Percentiles rank a stretch among this genome's conserved stretches.
phyloP scores from a whole-genome alignment of 1,140 invertebrate genomes.

The Choristoneura fumiferana region DNA sequence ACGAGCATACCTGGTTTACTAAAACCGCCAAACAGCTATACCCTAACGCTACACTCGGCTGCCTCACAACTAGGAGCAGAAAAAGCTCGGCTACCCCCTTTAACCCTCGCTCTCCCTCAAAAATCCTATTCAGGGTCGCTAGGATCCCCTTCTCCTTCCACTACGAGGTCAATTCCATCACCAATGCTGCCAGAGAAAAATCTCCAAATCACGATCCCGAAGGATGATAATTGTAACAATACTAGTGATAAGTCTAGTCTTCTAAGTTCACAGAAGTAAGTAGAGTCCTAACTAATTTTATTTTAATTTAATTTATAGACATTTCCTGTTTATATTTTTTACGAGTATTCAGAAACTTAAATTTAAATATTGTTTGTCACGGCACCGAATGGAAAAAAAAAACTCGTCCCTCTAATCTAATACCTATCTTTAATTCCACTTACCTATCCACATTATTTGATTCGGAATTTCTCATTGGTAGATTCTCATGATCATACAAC shows the following conservation, averaged over 20 bases:
- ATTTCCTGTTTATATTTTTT: too few species aligned
- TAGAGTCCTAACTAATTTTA: conserved; percentile 14
- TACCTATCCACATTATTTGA: too few species aligned
- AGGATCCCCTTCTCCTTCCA: conserved; percentile 47
- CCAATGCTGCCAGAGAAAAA: conserved; percentile 71
- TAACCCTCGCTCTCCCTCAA: conserved; percentile 54
- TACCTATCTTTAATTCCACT: too few species aligned
- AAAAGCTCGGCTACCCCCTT: conserved; percentile 61
- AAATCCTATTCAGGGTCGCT: conserved; percentile 40
- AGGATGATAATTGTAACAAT: conserved; percentile 67
- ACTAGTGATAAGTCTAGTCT: conserved; percentile 73
- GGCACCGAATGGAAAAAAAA: too few species aligned
- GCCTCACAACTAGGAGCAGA: conserved; percentile 66
- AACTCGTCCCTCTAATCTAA: too few species aligned
- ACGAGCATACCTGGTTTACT: conserved; percentile 79
- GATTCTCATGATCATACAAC: too few species aligned
- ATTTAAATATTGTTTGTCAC: too few species aligned
- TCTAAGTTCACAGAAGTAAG: conserved; percentile 72
- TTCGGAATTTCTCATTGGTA: too few species aligned
- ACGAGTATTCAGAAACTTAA: too few species aligned
- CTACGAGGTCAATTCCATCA: conserved; percentile 58
- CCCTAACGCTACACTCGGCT: conserved; percentile 69
- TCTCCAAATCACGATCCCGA: conserved; percentile 64
- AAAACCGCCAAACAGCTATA: conserved; percentile 80
- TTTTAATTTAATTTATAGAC: too few species aligned